These are phyloP conservation scores for Lacerta viridis DNA, from an alignment of 2,797 vertebrate species.

Conservation along the genomic window DNA sequence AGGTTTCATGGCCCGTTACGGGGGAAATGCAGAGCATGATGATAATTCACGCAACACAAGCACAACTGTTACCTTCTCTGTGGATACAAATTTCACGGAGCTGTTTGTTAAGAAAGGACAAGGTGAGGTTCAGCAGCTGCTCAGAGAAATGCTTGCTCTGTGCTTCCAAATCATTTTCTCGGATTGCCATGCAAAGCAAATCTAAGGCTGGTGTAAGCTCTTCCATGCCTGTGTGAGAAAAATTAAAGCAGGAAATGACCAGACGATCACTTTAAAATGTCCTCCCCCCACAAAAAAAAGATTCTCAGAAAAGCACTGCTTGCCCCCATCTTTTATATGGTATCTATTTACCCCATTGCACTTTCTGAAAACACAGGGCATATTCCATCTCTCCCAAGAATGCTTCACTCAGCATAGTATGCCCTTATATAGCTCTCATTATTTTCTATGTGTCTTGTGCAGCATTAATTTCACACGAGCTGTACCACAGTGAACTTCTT, in stretches of 20 bases:
- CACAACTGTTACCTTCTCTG: slow-evolving; percentile 77
- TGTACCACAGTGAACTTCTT: background rate
- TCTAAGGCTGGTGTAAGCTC: slow-evolving; percentile 90
- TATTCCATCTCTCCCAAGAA: background rate
- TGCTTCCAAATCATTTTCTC: slow-evolving; percentile 88
- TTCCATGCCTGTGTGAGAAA: slow-evolving; percentile 83
- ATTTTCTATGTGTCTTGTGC: background rate
- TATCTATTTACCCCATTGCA: background rate
- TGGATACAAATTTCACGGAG: slow-evolving; percentile 84
- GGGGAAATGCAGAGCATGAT: fast-evolving
- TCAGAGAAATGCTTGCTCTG: slow-evolving; percentile 95
- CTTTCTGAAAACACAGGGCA: fast-evolving
- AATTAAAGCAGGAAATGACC: background rate
- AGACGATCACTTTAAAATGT: background rate
- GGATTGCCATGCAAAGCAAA: slow-evolving; percentile 89
- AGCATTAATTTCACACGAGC: background rate
- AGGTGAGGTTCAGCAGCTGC: slow-evolving; percentile 90
- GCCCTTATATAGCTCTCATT: too few species aligned
- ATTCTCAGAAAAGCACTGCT: background rate
- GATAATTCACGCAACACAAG: fast-evolving
- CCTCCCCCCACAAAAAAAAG: background rate
- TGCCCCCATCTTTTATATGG: background rate
- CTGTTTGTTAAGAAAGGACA: slow-evolving; percentile 90
- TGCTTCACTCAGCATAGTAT: fast-evolving
- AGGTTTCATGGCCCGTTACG: background rate